A percentile compares a stretch with the other conserved stretches of the same genome.
Evolutionary conservation across 2,888 invertebrate species (phyloP).

Genomic region (Unio pictorum): DNA sequence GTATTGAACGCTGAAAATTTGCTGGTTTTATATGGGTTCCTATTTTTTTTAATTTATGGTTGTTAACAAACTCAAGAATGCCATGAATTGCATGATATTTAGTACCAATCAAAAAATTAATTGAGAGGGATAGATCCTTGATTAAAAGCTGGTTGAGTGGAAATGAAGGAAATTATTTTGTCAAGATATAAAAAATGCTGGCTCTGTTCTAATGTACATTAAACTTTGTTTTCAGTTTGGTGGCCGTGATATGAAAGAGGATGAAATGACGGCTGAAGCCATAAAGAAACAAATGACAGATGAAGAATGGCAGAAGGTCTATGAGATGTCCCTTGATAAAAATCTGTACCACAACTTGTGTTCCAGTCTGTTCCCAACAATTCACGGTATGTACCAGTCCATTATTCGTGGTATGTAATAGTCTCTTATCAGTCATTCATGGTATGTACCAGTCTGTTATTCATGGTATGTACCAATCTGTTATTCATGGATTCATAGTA

Average conservation of each 20-base stretch:
- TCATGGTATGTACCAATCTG: background rate
- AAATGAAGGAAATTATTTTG: background rate
- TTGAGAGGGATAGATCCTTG: no score
- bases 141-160: no score
- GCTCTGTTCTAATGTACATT: background rate
- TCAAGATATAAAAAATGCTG: background rate
- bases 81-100: no score
- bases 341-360: conserved; percentile 90
- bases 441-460: background rate
- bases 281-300: conserved; percentile 93
- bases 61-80: no score
- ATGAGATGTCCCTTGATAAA: conserved; percentile 97
- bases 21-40: no score
- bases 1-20: no score
- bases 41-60: no score
- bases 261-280: conserved; percentile 91
- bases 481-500: conserved; percentile 68
- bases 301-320: conserved; percentile 88
- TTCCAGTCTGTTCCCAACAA: conserved; percentile 92
- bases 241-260: conserved; percentile 85
- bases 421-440: background rate
- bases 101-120: no score
- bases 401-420: no score
- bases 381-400: conserved; percentile 79
- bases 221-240: conserved; percentile 78